Conservation (phyloP, 2,888 invertebrate species). For the Schizaphis graminum region DNA sequence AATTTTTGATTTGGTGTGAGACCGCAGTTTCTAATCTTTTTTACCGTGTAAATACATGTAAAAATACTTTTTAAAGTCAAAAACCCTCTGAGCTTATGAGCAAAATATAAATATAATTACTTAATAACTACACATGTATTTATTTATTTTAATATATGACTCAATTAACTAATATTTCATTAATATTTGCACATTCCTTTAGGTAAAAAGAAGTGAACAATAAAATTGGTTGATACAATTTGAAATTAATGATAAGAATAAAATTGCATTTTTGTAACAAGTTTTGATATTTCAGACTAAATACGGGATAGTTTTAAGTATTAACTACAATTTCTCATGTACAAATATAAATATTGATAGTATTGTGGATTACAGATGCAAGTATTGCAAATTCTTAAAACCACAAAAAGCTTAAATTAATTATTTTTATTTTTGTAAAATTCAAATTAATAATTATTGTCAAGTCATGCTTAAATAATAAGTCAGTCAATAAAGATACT, state of each 20-base stretch:
- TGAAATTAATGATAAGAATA: too few species aligned
- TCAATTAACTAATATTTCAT: not conserved
- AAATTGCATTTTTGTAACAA: too few species aligned
- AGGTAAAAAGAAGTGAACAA: not conserved
- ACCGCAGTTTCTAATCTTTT: not conserved
- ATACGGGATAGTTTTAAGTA: too few species aligned
- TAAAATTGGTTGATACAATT: too few species aligned
- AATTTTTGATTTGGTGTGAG: not conserved
- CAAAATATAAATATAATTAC: not conserved
- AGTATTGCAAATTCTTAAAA: not conserved
- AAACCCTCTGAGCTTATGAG: not conserved
- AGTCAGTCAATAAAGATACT: not conserved
- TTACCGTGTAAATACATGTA: not conserved
- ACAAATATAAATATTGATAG: not conserved
- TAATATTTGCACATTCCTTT: not conserved
- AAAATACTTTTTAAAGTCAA: not conserved
- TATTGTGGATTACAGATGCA: not conserved
- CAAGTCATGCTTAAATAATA: not conserved
- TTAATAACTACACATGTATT: not conserved
- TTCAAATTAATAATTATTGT: not conserved
- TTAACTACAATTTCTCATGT: not conserved
- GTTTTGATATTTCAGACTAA: too few species aligned
- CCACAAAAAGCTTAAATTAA: not conserved
- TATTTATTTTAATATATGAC: not conserved
- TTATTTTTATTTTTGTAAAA: not conserved